These are phyloP conservation scores for Pseudotriccus pelzelni DNA, from an alignment of 2,797 vertebrate genomes.

Conservation along the genomic window DNA sequence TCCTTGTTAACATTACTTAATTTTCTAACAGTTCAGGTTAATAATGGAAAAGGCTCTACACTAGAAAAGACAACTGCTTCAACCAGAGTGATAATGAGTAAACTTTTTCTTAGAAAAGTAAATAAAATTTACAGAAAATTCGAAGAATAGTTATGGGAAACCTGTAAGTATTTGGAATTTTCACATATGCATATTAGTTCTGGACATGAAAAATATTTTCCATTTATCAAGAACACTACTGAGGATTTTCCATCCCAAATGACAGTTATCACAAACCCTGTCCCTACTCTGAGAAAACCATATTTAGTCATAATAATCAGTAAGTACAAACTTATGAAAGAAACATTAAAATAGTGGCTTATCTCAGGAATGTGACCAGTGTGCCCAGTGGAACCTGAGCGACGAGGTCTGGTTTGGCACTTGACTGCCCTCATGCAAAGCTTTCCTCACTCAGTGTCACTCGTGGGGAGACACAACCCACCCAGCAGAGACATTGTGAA, in stretches of 20 bases:
- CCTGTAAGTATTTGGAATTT: neutral
- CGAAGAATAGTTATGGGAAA: neutral
- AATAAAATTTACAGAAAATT: neutral
- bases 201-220: neutral
- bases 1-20: conserved; percentile 67
- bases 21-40: conserved; percentile 46
- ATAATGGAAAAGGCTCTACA: conserved; percentile 8
- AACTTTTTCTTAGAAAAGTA: conserved; percentile 13
- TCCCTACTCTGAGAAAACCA: neutral
- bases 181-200: neutral
- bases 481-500: rapidly evolving
- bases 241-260: neutral
- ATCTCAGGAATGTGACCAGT: neutral
- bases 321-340: neutral
- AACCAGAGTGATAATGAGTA: conserved; percentile 13
- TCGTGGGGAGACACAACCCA: rapidly evolving
- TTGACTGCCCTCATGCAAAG: neutral
- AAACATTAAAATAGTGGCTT: neutral
- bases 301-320: neutral
- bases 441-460: neutral
- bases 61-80: conserved; percentile 25
- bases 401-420: neutral
- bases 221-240: neutral
- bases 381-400: neutral
- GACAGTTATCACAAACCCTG: neutral